Base-by-base conservation (phyloP, 2,113 vertebrate species). In the Podarcis raffonei region DNA sequence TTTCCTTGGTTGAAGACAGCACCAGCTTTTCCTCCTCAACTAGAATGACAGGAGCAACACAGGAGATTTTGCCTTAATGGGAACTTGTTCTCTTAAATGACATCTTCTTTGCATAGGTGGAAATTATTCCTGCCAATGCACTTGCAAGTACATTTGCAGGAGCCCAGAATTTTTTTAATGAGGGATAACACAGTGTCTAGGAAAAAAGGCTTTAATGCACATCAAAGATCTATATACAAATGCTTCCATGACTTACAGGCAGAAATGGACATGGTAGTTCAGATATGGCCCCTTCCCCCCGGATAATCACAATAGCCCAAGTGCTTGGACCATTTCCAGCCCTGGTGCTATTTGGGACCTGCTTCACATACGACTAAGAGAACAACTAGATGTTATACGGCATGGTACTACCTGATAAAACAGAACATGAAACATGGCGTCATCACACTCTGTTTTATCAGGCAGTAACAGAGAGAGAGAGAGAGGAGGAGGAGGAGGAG, bases 41-140 rank as follows among this genome's bases (percentile, higher is more conserved):
- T 87, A 86, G 86, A 90, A 88, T 59, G 95, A 66, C 88, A 53
- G 30, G 23, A 77, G 87, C 80, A 94, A 81, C 30, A 90, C 25
- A 59, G 25, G 20, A 92, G n/a, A 90, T 87, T 95, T 92, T 93
- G 39, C 89, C 92, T 91, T 94, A 88, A 89, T 93, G 37, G 79
- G 75, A 89, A 91, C n/a, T 93, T 93, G 89, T 94, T 69, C 66
- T 93, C 39, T 84, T 75, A 89, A 90, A 62, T 88, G 83, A 92
- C 87, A 90, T 93, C 57, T 83, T 83, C 82, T 96, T 90, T 90
- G 66, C 83, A 86, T 81, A 93, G 71, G 89, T 92, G 88, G 93
- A 92, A 95, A 95, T 95, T 87, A 94, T 93, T 95, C 91, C 89
- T 95, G 84, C 87, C 84, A 88, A 75, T 83, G 81, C 80, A 85